Percentiles rank a stretch among this genome's conserved stretches.
These are phyloP conservation scores for Candidula unifasciata DNA, from an alignment of 2,888 invertebrate species.

Conservation along the genomic window DNA sequence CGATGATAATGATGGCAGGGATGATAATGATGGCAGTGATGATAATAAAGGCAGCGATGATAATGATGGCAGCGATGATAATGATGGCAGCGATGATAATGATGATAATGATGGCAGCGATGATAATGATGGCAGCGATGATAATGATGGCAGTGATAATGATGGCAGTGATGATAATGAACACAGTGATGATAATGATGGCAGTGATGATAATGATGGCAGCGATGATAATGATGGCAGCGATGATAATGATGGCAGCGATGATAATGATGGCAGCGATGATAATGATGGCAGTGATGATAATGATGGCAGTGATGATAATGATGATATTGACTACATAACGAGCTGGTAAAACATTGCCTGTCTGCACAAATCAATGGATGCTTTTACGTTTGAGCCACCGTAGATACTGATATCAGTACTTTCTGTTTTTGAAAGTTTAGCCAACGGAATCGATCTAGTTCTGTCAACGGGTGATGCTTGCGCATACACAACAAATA, in stretches of 20 bases:
- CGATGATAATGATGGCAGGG: background rate
- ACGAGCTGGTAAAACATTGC: no score
- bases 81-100: background rate
- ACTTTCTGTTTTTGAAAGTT: no score
- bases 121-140: background rate
- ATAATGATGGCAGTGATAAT: background rate
- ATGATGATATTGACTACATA: background rate
- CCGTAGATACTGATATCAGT: no score
- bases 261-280: background rate
- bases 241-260: background rate
- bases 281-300: background rate
- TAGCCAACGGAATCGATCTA: no score
- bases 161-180: background rate
- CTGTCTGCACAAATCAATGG: no score
- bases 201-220: background rate
- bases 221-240: background rate
- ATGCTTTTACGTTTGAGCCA: no score
- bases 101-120: background rate
- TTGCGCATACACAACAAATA: no score
- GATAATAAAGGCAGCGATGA: no score
- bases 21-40: no score
- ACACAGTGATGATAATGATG: background rate
- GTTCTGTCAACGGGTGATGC: no score
- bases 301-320: background rate
- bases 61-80: no score